Evolutionary conservation across 2,113 vertebrate genomes (phyloP).

Genomic region (Lichenostomus cassidix): DNA sequence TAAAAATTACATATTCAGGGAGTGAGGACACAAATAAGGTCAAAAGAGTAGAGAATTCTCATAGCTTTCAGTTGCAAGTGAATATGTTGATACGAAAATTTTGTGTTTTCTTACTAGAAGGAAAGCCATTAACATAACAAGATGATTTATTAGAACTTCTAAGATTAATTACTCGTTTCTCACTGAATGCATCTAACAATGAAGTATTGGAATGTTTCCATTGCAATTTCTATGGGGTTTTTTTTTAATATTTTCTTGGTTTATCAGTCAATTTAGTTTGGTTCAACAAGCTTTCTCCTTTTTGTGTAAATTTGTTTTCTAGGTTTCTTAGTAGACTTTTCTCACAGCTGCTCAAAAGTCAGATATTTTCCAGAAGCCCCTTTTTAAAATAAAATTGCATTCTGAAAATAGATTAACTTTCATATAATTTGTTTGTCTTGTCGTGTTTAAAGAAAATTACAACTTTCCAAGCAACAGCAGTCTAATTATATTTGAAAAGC

Average conservation of each 20-base stretch:
- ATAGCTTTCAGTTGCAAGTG: not conserved
- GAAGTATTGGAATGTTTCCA: not conserved
- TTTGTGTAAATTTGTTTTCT: not conserved
- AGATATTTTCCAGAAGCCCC: not conserved
- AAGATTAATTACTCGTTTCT: not conserved
- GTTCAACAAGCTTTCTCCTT: not conserved
- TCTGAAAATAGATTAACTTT: not conserved
- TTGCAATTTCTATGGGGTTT: fast-evolving
- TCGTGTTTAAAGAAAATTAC: not conserved
- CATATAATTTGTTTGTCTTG: not conserved
- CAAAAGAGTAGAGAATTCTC: not conserved
- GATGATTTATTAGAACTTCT: not conserved
- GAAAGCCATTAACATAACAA: not conserved
- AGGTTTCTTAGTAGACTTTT: not conserved
- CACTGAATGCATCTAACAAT: not conserved
- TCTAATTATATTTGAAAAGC: not conserved
- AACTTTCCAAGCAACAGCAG: not conserved
- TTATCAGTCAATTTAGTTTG: not conserved
- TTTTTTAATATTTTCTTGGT: not conserved
- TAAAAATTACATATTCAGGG: not conserved
- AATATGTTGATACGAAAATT: not conserved
- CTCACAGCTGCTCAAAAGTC: not conserved
- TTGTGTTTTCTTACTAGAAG: not conserved
- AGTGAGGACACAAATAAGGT: not conserved
- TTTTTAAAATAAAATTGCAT: not conserved